Base-by-base conservation (phyloP, 2,797 vertebrate genomes). In the Lutjanus campechanus region DNA sequence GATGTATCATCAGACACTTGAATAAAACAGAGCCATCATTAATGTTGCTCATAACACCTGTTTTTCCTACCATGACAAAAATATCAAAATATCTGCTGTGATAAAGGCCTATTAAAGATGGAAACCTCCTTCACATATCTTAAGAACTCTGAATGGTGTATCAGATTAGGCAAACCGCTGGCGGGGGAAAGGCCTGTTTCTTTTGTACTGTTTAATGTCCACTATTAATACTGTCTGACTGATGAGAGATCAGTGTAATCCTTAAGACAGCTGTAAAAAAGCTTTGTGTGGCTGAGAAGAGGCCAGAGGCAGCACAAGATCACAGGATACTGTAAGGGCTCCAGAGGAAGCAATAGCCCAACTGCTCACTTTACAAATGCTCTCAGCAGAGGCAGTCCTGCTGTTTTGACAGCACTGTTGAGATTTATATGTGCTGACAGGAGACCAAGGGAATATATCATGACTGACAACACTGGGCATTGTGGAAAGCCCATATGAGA, bases 301-400 rank as follows among this genome's bases (percentile, higher is more conserved):
- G 81, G 90, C 91, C 88, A 90, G 86, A 87, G 91, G 91, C 89
- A 87, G 77, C 76, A 60, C 64, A 84, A 77, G 80, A 89, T 92
- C 76, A 83, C 88, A 83, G 83, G 88, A 88, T 89, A 90, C 89
- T 92, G 80, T 89, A 85, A 88, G 66, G 71, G 82, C 92, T 91
- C 83, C 75, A 73, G 85, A 91, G 90, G 87, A 94, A 83, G 88
- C 88, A 84, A 85, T 86, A 62, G 85, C 84, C 92, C 89, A 92
- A 93, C 93, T 95, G 93, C 94, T 95, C 93, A 94, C 90, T 93
- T 94, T 91, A 92, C 91, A 90, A 93, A 90, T 90, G 93, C 92
- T 95, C 91, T 92, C 85, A 94, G 93, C 93, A 87, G 85, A 91
- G 87, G 86, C 89, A 84, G 89, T 87, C 85, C 88, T 91, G 89